Conservation (phyloP, 1,140 invertebrate species). For the Chelonus insularis region DNA sequence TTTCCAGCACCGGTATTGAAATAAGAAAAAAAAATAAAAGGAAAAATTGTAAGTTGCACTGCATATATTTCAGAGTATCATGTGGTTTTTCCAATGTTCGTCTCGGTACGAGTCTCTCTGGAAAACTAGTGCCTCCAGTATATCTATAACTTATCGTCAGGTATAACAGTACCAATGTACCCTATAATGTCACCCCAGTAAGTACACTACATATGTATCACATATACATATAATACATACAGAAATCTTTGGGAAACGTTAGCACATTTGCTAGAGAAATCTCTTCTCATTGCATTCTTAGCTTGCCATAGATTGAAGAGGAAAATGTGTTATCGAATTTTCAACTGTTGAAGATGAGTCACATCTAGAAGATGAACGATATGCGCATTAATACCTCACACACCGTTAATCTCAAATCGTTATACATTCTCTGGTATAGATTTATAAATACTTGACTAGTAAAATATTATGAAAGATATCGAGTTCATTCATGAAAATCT, state of each 20-base stretch:
- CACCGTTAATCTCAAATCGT: not conserved
- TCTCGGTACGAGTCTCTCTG: slow-evolving; percentile 1
- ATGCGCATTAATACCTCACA: not conserved
- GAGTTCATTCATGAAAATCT: slow-evolving; percentile 21
- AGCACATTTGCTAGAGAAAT: not conserved
- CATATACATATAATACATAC: slow-evolving; percentile 7
- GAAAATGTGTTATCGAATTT: not conserved
- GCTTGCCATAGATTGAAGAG: not conserved
- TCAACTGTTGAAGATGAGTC: slow-evolving; percentile 6
- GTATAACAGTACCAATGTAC: slow-evolving; percentile 11
- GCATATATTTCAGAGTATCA: slow-evolving; percentile 20
- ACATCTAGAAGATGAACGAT: slow-evolving; percentile 9
- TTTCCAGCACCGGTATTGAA: not conserved
- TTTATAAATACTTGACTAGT: not conserved
- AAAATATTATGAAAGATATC: not conserved
- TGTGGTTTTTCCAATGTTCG: slow-evolving; percentile 9
- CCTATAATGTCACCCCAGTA: slow-evolving; percentile 7
- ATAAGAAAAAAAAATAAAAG: not conserved
- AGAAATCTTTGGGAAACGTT: slow-evolving; percentile 12
- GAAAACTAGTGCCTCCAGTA: slow-evolving; percentile 13
- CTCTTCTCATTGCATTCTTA: not conserved
- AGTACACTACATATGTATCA: slow-evolving; percentile 1
- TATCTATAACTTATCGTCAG: slow-evolving; percentile 24
- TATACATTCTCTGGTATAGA: not conserved
- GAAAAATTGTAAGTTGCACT: not conserved